Evolutionary conservation across 2,797 vertebrate species (phyloP), one percentile per base, ranked within the genome.

Genomic region (Sarcoramphus papa): DNA sequence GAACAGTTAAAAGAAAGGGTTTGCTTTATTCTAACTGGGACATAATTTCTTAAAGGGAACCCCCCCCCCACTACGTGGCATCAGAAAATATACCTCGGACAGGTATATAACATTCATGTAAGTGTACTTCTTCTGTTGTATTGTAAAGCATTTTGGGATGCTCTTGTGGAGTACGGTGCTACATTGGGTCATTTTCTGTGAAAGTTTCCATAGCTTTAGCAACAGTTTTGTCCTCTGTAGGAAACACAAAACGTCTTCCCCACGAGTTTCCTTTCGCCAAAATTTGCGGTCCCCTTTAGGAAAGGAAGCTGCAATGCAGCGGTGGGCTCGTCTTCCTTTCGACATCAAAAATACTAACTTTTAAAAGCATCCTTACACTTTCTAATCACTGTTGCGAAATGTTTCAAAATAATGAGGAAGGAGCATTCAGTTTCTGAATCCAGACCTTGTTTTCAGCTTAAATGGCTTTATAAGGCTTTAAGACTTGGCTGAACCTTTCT

Each of bases 21-120:
- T 97, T 97, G 93, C 96, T 98, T 98, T 97, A 97, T 96, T 98
- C 96, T 97, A 96, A 96, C 83, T 95, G 92, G 94, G 90, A 93
- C 78, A 68, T 95, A 84, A 40, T 97, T 98, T 97, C 91, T 97
- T 92, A 91, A 97, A 92, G 59, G 80, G 56, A 8, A 89, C 4
- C 57, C 88, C 92, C 4, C 92, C 4, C 57, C 87, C 92, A 94
- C 96, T 94, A 90, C 30, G 60, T 94, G 95, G 94, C 97, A 96
- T 92, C 85, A 85, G 79, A 91, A 48, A 63, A 88, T 40, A 75
- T 40, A 90, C 83, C 76, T 96, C 24, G 69, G 93, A 62, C 57
- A 70, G 88, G 89, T 95, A 47, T 85, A 10, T 88, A 85, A 87
- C 87, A 14, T 88, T 84, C 81, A 41, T 88, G 50, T 78, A 48